A percentile compares a stretch with the other conserved stretches of the same genome.
Evolutionary conservation across 2,888 invertebrate species (phyloP).

Genomic region (Idaea dimidiata): DNA sequence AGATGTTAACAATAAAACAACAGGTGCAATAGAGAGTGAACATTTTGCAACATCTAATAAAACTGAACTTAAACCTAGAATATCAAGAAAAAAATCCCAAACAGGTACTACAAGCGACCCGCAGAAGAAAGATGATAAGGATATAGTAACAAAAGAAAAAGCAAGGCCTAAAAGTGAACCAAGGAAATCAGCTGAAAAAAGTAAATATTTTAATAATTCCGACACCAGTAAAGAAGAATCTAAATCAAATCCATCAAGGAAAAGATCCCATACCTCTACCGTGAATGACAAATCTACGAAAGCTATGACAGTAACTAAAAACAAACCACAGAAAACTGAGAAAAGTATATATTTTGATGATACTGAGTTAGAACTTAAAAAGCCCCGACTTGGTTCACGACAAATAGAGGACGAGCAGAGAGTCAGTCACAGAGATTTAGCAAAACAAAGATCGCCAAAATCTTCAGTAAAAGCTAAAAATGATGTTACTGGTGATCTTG

Average conservation of each 20-base stretch:
- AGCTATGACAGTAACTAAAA: slow-evolving; percentile 48
- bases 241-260: slow-evolving; percentile 23
- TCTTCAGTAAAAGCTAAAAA: slow-evolving; percentile 37
- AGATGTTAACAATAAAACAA: no score
- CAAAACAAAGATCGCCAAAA: slow-evolving; percentile 33
- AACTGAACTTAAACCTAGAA: slow-evolving; percentile 15
- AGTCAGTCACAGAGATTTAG: slow-evolving; percentile 65
- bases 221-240: slow-evolving; percentile 21
- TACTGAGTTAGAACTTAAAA: slow-evolving; percentile 32
- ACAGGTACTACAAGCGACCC: slow-evolving; percentile 26
- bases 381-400: slow-evolving; percentile 30
- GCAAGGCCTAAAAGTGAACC: not conserved
- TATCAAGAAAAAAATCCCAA: slow-evolving; percentile 36
- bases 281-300: slow-evolving; percentile 23
- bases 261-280: slow-evolving; percentile 37
- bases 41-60: no score
- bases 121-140: slow-evolving; percentile 12
- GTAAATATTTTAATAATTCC: slow-evolving; percentile 7
- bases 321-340: slow-evolving; percentile 48
- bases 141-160: slow-evolving; percentile 6
- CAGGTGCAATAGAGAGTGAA: no score
- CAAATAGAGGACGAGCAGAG: slow-evolving; percentile 53
- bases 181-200: slow-evolving; percentile 8
- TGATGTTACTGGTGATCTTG: slow-evolving; percentile 74
- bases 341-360: slow-evolving; percentile 63